A percentile compares a stretch with the other conserved stretches of the same genome.
Conservation (phyloP, 2,888 invertebrate genomes). For the Ennomos fuscantarius region DNA sequence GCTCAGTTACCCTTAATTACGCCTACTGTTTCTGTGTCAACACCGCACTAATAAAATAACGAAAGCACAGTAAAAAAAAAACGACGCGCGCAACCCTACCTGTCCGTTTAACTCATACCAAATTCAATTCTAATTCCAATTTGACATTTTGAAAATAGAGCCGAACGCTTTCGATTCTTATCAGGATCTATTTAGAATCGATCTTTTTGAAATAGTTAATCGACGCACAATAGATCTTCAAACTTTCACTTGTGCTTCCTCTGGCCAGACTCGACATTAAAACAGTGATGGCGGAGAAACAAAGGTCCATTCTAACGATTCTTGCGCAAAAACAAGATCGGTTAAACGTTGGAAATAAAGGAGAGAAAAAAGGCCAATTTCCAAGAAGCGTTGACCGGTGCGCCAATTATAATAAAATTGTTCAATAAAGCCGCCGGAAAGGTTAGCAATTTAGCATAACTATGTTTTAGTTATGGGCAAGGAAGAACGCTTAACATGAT, state of each 20-base stretch:
- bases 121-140: conserved; percentile 22
- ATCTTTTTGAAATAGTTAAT: conserved; percentile 34
- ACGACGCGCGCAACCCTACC: not conserved
- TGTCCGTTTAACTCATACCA: not conserved
- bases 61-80: not conserved
- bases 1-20: conserved; percentile 66
- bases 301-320: conserved; percentile 71
- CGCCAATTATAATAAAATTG: conserved; percentile 82
- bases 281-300: conserved; percentile 75
- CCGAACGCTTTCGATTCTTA: conserved; percentile 22
- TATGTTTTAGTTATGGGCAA: conserved; percentile 54
- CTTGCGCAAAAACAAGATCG: conserved; percentile 76
- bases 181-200: conserved; percentile 25
- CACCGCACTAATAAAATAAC: conserved; percentile 50
- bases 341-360: conserved; percentile 73
- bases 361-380: conserved; percentile 72
- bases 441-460: conserved; percentile 69
- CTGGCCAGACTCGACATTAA: conserved; percentile 61
- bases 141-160: conserved; percentile 19
- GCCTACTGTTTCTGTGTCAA: conserved; percentile 72
- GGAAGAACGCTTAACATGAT: conserved; percentile 41
- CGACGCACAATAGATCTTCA: conserved; percentile 48
- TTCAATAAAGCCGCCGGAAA: conserved; percentile 74
- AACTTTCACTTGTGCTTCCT: conserved; percentile 67
- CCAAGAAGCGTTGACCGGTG: conserved; percentile 78